Percentiles rank a stretch among this genome's conserved stretches.
These are phyloP conservation scores for Paradoxurus hermaphroditus DNA, from an alignment of 2,113 vertebrate genomes.

Conservation along the genomic window DNA sequence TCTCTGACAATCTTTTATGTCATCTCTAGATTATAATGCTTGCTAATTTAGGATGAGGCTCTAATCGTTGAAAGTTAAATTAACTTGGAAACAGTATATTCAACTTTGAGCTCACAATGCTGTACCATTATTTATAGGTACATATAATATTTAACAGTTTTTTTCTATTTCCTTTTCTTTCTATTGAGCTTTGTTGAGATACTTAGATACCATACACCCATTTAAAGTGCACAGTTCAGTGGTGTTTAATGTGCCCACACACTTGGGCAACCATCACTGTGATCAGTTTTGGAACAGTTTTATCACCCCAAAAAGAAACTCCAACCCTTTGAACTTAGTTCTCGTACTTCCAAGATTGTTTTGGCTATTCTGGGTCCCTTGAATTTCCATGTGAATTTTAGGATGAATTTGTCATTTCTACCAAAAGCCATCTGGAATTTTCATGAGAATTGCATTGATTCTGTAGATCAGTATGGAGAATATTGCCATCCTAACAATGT, in stretches of 20 bases:
- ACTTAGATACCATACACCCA: neutral
- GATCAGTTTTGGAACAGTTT: neutral
- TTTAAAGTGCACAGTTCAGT: neutral
- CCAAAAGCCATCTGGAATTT: neutral
- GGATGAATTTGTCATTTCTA: neutral
- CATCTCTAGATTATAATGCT: neutral
- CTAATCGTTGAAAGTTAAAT: neutral
- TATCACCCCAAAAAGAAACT: neutral
- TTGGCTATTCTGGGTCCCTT: constrained; percentile 14
- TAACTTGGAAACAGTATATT: neutral
- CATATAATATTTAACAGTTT: neutral
- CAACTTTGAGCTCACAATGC: neutral
- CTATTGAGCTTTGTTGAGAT: neutral
- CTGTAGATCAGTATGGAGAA: neutral
- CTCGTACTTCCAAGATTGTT: neutral
- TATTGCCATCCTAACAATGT: neutral
- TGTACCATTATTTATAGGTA: neutral
- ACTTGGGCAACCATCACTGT: neutral
- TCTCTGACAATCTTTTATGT: neutral
- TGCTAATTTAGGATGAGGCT: neutral
- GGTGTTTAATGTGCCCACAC: neutral
- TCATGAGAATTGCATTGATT: neutral
- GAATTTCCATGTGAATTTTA: constrained; percentile 5
- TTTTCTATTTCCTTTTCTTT: neutral
- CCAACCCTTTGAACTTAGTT: neutral